A percentile compares a stretch with the other conserved stretches of the same genome.
Evolutionary conservation across 1,140 invertebrate genomes (phyloP).

Genomic region (Elysia chlorotica): DNA sequence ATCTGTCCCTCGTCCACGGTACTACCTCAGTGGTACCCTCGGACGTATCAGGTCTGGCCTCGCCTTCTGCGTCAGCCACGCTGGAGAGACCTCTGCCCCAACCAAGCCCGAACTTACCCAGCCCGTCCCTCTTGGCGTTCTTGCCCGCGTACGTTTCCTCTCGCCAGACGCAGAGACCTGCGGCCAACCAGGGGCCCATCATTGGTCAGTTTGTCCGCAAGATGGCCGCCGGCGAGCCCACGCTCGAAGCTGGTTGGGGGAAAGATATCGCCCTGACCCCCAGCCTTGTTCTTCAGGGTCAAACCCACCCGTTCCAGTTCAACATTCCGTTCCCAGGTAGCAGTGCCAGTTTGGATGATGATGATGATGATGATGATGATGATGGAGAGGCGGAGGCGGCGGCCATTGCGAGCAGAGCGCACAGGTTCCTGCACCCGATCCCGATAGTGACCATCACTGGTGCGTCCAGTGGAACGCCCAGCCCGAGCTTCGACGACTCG

Average conservation of each 20-base stretch:
- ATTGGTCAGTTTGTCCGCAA: constrained; percentile 36
- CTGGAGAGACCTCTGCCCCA: too few species aligned
- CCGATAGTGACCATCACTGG: constrained; percentile 21
- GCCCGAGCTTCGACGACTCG: constrained; percentile 16
- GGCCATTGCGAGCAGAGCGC: background rate
- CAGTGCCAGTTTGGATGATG: background rate
- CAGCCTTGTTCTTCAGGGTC: constrained; percentile 5
- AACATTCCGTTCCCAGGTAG: constrained; percentile 43
- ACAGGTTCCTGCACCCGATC: constrained; percentile 10
- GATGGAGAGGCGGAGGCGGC: background rate
- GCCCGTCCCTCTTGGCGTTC: constrained; percentile 31
- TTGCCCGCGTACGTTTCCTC: constrained; percentile 31
- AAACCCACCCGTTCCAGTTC: constrained; percentile 48
- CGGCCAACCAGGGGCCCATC: constrained; percentile 28
- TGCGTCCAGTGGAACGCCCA: background rate
- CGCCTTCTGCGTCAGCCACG: too few species aligned
- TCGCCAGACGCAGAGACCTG: background rate
- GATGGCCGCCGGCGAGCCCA: background rate
- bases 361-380: background rate
- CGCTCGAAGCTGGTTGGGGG: too few species aligned
- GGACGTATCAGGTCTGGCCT: too few species aligned
- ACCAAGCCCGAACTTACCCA: constrained; percentile 24
- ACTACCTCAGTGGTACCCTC: too few species aligned
- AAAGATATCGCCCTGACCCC: constrained; percentile 17
- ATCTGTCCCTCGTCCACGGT: too few species aligned